Percentiles rank a stretch among this genome's conserved stretches.
Conservation (phyloP, 2,113 vertebrate species). For the Strix aluco region DNA sequence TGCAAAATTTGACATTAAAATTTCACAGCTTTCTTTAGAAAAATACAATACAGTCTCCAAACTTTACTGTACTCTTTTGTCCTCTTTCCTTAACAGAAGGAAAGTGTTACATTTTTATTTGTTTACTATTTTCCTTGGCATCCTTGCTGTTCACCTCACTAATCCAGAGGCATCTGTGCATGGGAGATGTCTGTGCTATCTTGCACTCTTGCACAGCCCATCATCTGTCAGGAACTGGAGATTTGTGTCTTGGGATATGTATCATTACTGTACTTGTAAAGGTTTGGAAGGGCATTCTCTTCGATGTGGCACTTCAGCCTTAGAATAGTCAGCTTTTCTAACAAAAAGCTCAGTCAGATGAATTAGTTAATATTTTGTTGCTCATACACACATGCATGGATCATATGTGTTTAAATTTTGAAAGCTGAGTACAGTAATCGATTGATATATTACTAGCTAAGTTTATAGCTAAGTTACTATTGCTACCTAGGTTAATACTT, state of each 20-base stretch:
- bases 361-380: not conserved
- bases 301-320: constrained; percentile 48
- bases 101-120: constrained; percentile 70
- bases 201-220: constrained; percentile 20
- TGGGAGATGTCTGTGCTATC: constrained; percentile 57
- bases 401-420: not conserved
- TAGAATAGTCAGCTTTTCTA: constrained; percentile 51
- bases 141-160: constrained; percentile 72
- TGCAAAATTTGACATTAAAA: not conserved
- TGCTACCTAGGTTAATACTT: constrained; percentile 16
- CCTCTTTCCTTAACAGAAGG: constrained; percentile 25
- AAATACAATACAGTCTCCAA: not conserved
- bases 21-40: constrained; percentile 44
- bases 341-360: constrained; percentile 36
- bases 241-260: constrained; percentile 72
- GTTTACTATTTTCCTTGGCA: constrained; percentile 64
- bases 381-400: not conserved
- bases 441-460: constrained; percentile 14
- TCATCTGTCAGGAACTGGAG: constrained; percentile 71
- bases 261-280: constrained; percentile 63
- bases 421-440: constrained; percentile 1
- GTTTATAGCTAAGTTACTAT: constrained; percentile 4
- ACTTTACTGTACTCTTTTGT: constrained; percentile 29
- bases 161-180: constrained; percentile 66
- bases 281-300: constrained; percentile 69